A percentile compares a stretch with the other conserved stretches of the same genome.
Evolutionary conservation across 2,888 invertebrate species (phyloP).

Genomic region (Drosophila tripunctata): DNA sequence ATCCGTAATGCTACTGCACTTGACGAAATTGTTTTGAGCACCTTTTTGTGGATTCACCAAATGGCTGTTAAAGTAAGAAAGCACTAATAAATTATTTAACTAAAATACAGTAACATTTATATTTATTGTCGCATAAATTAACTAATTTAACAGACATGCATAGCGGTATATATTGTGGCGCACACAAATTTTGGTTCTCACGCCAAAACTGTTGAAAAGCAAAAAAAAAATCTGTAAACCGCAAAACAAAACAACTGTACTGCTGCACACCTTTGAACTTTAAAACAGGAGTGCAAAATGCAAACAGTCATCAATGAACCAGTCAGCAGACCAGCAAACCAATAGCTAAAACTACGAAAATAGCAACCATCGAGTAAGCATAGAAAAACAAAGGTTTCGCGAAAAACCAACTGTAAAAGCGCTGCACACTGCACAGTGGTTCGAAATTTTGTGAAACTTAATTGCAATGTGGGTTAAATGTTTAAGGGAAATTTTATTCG

Average conservation of each 20-base stretch:
- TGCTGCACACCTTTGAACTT: constrained; percentile 69
- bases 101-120: no score
- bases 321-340: constrained; percentile 26
- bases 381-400: constrained; percentile 50
- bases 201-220: constrained; percentile 39
- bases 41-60: constrained; percentile 65
- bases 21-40: constrained; percentile 50
- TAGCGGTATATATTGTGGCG: constrained; percentile 1
- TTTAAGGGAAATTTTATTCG: background rate
- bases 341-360: constrained; percentile 9
- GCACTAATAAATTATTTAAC: constrained; percentile 8
- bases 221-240: constrained; percentile 1
- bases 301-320: constrained; percentile 73
- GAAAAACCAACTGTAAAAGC: constrained; percentile 69
- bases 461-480: background rate
- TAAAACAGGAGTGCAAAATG: constrained; percentile 74
- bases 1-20: constrained; percentile 53
- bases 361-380: constrained; percentile 26
- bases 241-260: constrained; percentile 13
- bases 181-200: constrained; percentile 59
- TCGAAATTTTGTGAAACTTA: background rate
- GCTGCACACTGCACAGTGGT: constrained; percentile 52
- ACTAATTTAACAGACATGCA: constrained; percentile 17
- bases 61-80: constrained; percentile 72
- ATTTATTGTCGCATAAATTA: constrained; percentile 43